These are phyloP conservation scores for Sialia sialis DNA, from an alignment of 2,113 vertebrate genomes.

Conservation along the genomic window DNA sequence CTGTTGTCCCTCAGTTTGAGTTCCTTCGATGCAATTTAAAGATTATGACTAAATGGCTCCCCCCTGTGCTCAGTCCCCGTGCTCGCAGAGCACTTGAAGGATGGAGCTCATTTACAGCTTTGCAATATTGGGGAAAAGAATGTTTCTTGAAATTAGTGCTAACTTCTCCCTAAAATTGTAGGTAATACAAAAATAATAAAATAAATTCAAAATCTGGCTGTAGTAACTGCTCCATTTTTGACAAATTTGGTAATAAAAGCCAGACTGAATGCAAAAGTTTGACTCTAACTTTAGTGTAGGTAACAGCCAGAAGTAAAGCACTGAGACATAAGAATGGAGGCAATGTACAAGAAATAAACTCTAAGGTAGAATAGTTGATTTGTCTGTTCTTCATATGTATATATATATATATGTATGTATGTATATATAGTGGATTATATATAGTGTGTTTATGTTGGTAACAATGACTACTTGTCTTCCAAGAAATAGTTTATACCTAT, in stretches of 20 bases:
- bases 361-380: background rate
- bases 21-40: background rate
- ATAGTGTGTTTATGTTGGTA: background rate
- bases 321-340: background rate
- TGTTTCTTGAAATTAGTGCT: background rate
- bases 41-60: constrained; percentile 56
- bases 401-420: too few relatives aligned
- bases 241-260: background rate
- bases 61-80: constrained; percentile 57
- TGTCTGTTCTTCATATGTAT: background rate
- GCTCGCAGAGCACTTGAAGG: background rate
- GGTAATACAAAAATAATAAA: background rate
- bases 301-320: background rate
- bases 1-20: background rate
- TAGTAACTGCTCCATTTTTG: accelerated
- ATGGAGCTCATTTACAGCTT: background rate
- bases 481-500: background rate
- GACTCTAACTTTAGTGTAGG: background rate
- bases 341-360: background rate
- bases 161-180: background rate
- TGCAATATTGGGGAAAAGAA: background rate
- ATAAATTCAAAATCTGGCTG: background rate
- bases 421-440: too few relatives aligned
- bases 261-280: background rate
- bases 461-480: background rate